A percentile compares a stretch with the other conserved stretches of the same genome.
phyloP scores from a whole-genome alignment of 2,888 invertebrate species.

The Calephelis perditalis region DNA sequence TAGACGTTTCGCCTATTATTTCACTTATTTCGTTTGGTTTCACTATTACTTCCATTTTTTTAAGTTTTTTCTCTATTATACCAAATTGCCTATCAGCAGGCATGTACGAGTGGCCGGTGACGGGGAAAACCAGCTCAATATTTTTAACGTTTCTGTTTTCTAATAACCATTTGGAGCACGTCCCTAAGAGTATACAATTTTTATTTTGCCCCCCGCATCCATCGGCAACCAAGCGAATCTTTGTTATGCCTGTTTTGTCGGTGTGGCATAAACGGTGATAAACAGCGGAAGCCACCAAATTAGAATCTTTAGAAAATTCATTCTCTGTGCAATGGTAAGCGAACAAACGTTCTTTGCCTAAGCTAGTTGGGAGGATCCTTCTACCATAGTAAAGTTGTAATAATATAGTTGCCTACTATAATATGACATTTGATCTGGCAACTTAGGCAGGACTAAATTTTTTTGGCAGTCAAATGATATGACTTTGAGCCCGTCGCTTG shows the following conservation, averaged over 20 bases:
- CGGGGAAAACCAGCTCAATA: no score
- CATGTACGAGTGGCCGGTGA: not conserved
- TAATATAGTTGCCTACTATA: constrained; percentile 18
- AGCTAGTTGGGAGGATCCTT: constrained; percentile 19
- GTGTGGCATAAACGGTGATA: constrained; percentile 26
- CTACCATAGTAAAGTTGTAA: constrained; percentile 16
- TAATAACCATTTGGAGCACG: constrained; percentile 21
- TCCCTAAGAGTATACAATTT: constrained; percentile 23
- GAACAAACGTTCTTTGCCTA: constrained; percentile 32
- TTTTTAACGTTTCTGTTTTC: not conserved
- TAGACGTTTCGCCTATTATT: no score
- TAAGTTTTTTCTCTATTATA: no score
- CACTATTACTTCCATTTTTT: no score
- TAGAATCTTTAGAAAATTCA: constrained; percentile 28
- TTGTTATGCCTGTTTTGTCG: constrained; percentile 26
- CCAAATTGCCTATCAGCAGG: not conserved
- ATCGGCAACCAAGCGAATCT: constrained; percentile 11
- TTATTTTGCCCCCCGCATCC: constrained; percentile 18
- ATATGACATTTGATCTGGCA: constrained; percentile 22
- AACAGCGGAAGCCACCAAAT: constrained; percentile 26
- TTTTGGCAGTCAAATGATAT: constrained; percentile 20
- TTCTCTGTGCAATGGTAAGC: constrained; percentile 34
- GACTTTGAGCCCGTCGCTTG: constrained; percentile 14
- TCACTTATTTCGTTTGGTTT: no score
- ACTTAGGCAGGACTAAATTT: constrained; percentile 21